These are phyloP conservation scores for Numida meleagris DNA, from an alignment of 2,113 vertebrate genomes.

Conservation along the genomic window DNA sequence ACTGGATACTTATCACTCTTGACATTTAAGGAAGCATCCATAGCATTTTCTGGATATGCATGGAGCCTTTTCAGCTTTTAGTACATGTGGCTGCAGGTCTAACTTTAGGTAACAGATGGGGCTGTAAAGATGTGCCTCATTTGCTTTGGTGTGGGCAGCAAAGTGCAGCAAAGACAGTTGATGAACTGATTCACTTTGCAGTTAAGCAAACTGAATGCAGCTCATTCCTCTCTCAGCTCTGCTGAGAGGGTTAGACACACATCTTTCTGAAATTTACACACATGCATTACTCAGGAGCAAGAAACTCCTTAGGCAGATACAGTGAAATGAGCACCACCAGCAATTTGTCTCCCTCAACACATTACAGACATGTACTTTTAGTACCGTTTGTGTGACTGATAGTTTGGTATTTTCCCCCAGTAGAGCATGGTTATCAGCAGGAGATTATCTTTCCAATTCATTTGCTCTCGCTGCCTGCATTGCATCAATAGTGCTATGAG, in stretches of 20 bases:
- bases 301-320: not conserved
- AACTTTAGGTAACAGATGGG: not conserved
- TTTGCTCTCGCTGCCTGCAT: not conserved
- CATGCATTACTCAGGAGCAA: not conserved
- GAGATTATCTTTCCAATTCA: not conserved
- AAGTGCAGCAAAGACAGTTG: not conserved
- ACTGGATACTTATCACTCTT: not conserved
- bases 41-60: not conserved
- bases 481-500: not conserved
- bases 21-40: not conserved
- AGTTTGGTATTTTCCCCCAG: not conserved
- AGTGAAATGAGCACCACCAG: not conserved
- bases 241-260: not conserved
- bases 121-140: not conserved
- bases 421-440: not conserved
- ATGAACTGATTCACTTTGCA: not conserved
- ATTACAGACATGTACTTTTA: not conserved
- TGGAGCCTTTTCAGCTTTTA: not conserved
- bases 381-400: not conserved
- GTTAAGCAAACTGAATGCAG: not conserved
- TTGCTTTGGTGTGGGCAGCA: not conserved
- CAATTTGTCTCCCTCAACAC: not conserved
- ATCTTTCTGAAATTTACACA: accelerated
- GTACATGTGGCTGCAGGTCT: not conserved
- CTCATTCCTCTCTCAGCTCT: not conserved